Evolutionary conservation across 2,888 invertebrate genomes (phyloP), one percentile per base, ranked within the genome.

Genomic region (Agriotes lineatus): DNA sequence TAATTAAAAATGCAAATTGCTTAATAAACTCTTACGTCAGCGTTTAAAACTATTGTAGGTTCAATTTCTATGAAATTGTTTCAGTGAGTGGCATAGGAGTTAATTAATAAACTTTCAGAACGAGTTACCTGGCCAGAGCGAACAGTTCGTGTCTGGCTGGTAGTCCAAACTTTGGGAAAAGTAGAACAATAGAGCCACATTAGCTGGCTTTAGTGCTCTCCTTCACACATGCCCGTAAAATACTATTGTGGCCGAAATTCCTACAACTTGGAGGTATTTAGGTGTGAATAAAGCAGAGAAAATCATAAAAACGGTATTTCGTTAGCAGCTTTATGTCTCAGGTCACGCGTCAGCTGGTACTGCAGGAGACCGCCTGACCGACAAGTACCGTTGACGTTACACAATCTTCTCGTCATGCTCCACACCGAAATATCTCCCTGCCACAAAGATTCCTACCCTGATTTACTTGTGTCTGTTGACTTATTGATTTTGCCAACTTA

Each of bases 311-410:
- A 68, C 68, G 68, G 68, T 68, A 68, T 58, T 57, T 68, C 48
- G 42, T 16, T 63, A n/a, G 54, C 59, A 48, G 50, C 45, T 54
- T 60, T 59, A 54, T 60, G 33, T 63, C 61, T 59, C 59, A 56
- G 62, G 72, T 65, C 72, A 68, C 54, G 70, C 72, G 72, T 72
- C 67, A 72, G 70, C 57, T 72, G 70, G 62, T 59, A 59, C 52
- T 12, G 37, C 64, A 33, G 57, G 58, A 67, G 67, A 67, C 57
- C 56, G 64, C 54, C 64, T 64, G 64, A 68, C 68, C 70, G 67
- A 48, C 58, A 57, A 58, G 65, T 65, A 65, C 65, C 65, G 65
- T 65, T 65, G 48, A 65, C 30, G 58, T 50, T 57, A 65, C 65
- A 59, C 48, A 58, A 58, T 58, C 48, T 37, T 52, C 57, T 60